These are phyloP conservation scores for Mungos mungo DNA, from an alignment of 2,113 vertebrate genomes.

Conservation along the genomic window DNA sequence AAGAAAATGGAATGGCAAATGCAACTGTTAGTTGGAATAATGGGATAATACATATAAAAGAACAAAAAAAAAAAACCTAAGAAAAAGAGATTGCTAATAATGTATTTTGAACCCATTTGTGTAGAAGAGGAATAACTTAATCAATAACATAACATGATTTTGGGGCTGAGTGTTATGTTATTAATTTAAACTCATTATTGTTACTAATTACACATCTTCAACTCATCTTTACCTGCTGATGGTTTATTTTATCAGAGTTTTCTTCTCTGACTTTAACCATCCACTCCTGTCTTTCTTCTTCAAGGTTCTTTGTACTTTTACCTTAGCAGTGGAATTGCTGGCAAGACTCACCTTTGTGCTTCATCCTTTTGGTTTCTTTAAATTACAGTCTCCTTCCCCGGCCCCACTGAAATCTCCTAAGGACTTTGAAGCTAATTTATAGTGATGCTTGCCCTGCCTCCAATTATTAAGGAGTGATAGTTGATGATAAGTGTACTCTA, in stretches of 20 bases:
- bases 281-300: slow-evolving; percentile 56
- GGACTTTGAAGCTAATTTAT: slow-evolving; percentile 66
- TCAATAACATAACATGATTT: slow-evolving; percentile 60
- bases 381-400: slow-evolving; percentile 42
- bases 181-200: slow-evolving; percentile 61
- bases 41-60: neutral
- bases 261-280: slow-evolving; percentile 34
- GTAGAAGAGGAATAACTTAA: slow-evolving; percentile 67
- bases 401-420: slow-evolving; percentile 37
- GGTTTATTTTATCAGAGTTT: slow-evolving; percentile 66
- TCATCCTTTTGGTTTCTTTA: slow-evolving; percentile 37
- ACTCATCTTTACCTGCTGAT: slow-evolving; percentile 52
- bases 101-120: neutral
- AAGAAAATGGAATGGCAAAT: slow-evolving; percentile 61
- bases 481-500: neutral
- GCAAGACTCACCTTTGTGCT: slow-evolving; percentile 44
- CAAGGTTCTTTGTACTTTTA: slow-evolving; percentile 66
- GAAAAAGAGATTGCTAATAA: neutral
- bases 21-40: slow-evolving; percentile 51
- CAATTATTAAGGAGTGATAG: slow-evolving; percentile 39
- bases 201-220: slow-evolving; percentile 70
- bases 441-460: neutral
- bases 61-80: neutral
- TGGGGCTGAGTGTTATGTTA: slow-evolving; percentile 53
- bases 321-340: neutral